Percentiles rank a stretch among this genome's conserved stretches.
Conservation (phyloP, 1,140 invertebrate species). For the Ganaspis sp. region DNA sequence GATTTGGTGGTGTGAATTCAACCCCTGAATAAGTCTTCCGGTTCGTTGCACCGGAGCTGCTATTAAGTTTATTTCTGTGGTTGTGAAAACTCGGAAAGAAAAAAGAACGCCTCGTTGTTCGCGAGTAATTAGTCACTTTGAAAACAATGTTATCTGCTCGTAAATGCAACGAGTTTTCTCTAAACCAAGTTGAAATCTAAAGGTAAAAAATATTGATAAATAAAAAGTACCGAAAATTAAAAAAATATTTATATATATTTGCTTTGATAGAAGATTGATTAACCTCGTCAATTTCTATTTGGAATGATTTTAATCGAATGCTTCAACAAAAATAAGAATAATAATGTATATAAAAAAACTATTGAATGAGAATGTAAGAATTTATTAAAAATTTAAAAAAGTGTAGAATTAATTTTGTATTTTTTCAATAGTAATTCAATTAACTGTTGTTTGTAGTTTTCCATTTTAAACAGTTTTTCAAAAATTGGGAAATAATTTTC, state of each 20-base stretch:
- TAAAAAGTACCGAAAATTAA: neutral
- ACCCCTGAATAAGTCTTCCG: conserved; percentile 1
- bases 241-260: neutral
- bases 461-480: neutral
- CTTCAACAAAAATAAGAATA: no score
- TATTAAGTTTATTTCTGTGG: neutral
- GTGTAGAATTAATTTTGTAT: neutral
- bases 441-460: neutral
- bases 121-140: conserved; percentile 25
- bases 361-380: no score
- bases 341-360: no score
- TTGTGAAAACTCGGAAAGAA: conserved; percentile 2
- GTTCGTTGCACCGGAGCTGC: conserved; percentile 4
- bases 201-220: neutral
- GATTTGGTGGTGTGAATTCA: conserved; percentile 12
- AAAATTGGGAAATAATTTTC: neutral
- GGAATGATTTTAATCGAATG: no score
- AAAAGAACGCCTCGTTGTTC: neutral
- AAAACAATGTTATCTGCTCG: conserved; percentile 11
- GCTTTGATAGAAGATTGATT: no score
- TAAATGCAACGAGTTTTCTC: neutral
- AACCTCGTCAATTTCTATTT: no score
- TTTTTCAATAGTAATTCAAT: neutral
- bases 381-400: no score
- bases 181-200: neutral